phyloP scores from a whole-genome alignment of 2,797 vertebrate species.

The Parauchenoglanis ngamensis region DNA sequence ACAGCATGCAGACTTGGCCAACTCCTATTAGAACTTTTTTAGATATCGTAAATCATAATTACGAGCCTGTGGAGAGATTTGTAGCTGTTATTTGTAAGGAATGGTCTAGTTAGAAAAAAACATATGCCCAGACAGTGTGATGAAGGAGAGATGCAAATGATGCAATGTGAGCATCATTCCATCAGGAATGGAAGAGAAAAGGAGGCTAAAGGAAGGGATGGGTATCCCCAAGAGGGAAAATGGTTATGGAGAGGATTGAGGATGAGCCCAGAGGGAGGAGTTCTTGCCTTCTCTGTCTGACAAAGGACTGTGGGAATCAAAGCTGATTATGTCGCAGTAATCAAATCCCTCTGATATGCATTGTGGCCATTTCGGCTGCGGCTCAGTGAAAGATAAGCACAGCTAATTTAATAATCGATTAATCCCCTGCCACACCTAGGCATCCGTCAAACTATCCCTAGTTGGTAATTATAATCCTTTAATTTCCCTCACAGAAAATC shows the following conservation, averaged over 20 bases:
- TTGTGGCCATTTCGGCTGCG: slow-evolving; percentile 69
- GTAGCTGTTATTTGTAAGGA: slow-evolving; percentile 24
- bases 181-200: background rate
- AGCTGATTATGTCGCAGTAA: slow-evolving; percentile 74
- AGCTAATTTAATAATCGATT: slow-evolving; percentile 77
- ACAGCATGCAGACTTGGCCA: background rate
- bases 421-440: slow-evolving; percentile 65
- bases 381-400: slow-evolving; percentile 68
- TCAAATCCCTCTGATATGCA: slow-evolving; percentile 73
- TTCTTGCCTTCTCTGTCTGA: slow-evolving; percentile 20
- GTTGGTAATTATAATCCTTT: background rate
- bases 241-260: slow-evolving; percentile 28
- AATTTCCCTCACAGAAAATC: background rate
- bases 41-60: slow-evolving; percentile 13
- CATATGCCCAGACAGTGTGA: background rate
- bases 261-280: slow-evolving; percentile 16
- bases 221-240: slow-evolving; percentile 2
- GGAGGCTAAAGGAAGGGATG: background rate
- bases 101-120: slow-evolving; percentile 10
- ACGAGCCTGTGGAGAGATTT: background rate
- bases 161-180: background rate
- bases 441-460: slow-evolving; percentile 54
- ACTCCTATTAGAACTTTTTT: slow-evolving; percentile 6
- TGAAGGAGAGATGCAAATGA: slow-evolving; percentile 22
- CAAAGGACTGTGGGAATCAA: slow-evolving; percentile 57